Base-by-base conservation (phyloP, 2,797 vertebrate genomes). In the Acanthurus tractus region DNA sequence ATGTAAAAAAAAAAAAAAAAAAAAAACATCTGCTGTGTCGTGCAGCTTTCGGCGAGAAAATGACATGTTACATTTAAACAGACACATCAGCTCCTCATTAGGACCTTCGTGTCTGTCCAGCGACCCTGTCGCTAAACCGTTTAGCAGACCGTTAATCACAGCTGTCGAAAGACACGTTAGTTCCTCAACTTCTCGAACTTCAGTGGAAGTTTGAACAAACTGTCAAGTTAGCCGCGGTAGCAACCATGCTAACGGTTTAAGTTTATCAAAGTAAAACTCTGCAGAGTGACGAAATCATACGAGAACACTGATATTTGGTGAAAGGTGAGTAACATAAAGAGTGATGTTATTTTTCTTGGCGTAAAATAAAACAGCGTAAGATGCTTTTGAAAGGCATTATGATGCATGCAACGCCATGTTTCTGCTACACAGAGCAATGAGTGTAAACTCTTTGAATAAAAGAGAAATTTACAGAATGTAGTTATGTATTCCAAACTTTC, bases 1-100 rank as follows among this genome's bases (percentile, higher is more conserved):
- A 74, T 86, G 63, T 82, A 80, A 85, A 70, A 11, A 48, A 22
- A 14, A 83, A 80, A 85, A 70, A 11, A 48, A 22, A 83, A 80
- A 85, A 70, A 11, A 48, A 22, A 14, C 50, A 20, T 46, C 55
- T n/a, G 3, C 12, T 14, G 2, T 20, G 52, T 38, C 0, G 0
- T 66, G 59, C 11, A 2, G 25, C 57, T 70, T 77, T 50, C 58
- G 53, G 49, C 44, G 17, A 54, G 4, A 38, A 62, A 13, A 44
- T 22, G 8, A 10, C 29, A 11, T 9, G 1, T 49, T 65, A 3
- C 2, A 13, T 3, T 44, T 34, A 10, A 45, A 42, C 0, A 17
- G 1, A 38, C 5, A 2, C 4, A 0, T 36, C 2, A 25, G 23
- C 10, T 58, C 9, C 1, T 49, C 17, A 0, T 36, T 6, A 8